Base-by-base conservation (phyloP, 2,888 invertebrate genomes). In the Desoria tigrina region DNA sequence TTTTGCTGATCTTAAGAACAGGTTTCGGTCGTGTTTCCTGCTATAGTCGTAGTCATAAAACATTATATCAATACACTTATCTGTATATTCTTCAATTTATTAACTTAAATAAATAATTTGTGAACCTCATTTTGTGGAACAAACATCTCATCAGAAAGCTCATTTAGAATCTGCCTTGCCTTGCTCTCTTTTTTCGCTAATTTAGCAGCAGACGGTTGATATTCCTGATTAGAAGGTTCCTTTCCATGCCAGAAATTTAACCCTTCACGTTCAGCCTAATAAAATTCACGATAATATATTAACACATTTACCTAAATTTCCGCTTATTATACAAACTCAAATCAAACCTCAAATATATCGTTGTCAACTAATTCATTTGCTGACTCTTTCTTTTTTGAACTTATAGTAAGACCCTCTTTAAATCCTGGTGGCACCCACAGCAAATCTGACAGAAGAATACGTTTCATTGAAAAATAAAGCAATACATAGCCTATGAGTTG, bases 351-450 rank as follows among this genome's bases (percentile, higher is more conserved):
- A 51, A 51, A 51, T 4, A 51, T 24, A 24, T 51, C 51, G 4
- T 23, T 21, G 6, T 21, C 21, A 14, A 6, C 6, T n/a, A 86
- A 80, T 27, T 86, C 85, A 67, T 83, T 83, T 67, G 53, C 28
- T 23, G 23, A 42, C 56, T 49, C 37, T 57, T 21, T 26, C n/a
- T 56, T 49, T 18, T 18, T 32, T 21, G 58, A 14, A 23, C 62
- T 42, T 72, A 81, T 81, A 26, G 73, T 75, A 74, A 80, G 77
- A 16, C 81, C 81, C 51, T 73, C 59, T 16, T 82, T 79, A 74
- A 89, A 86, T 0, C 90, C 90, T 11, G 91, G 90, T 0, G 90
- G 87, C 65, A 84, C 81, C 2, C 84, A 83, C 4, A 87, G 77
- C 32, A 86, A 79, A 67, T 84, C 86, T 86, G 77, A 32, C 32